phyloP scores from a whole-genome alignment of 2,888 invertebrate species.

The Myathropa florea region DNA sequence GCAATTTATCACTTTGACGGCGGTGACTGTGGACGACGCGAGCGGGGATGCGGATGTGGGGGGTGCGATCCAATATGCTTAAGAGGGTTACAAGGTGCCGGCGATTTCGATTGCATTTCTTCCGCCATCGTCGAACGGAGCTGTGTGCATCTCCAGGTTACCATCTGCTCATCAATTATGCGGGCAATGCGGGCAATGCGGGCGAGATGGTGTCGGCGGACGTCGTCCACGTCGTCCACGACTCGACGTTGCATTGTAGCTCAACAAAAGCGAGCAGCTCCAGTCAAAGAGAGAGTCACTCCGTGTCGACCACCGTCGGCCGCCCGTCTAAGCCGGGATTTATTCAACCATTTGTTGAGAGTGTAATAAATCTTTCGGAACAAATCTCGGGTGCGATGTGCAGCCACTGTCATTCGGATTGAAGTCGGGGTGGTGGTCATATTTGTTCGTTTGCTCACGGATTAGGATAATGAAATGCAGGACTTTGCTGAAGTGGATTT shows the following conservation, averaged over 20 bases:
- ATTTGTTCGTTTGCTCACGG: slow-evolving; percentile 30
- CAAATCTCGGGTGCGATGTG: slow-evolving; percentile 52
- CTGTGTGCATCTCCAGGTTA: neutral
- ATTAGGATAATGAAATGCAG: slow-evolving; percentile 35
- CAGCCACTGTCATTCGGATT: slow-evolving; percentile 55
- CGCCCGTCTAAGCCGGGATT: slow-evolving; percentile 36
- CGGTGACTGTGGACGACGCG: slow-evolving; percentile 19
- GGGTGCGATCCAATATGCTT: slow-evolving; percentile 60
- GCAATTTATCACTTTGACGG: slow-evolving; percentile 69
- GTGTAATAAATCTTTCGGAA: slow-evolving; percentile 64
- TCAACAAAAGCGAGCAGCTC: neutral
- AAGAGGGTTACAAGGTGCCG: slow-evolving; percentile 62
- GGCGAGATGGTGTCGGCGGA: neutral
- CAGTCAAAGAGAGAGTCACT: slow-evolving; percentile 36
- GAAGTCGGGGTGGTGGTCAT: slow-evolving; percentile 14
- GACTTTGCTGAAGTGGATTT: neutral
- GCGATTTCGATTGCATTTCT: slow-evolving; percentile 41
- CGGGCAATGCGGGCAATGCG: slow-evolving; percentile 49
- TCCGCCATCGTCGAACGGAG: slow-evolving; percentile 21
- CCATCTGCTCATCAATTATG: slow-evolving; percentile 62
- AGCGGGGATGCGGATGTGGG: neutral
- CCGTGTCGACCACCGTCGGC: neutral
- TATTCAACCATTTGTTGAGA: slow-evolving; percentile 65
- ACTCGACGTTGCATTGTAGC: neutral
- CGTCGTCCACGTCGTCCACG: neutral